Percentiles rank a stretch among this genome's conserved stretches.
These are phyloP conservation scores for Sinocyclocheilus maitianheensis DNA, from an alignment of 2,113 vertebrate species.

Conservation along the genomic window DNA sequence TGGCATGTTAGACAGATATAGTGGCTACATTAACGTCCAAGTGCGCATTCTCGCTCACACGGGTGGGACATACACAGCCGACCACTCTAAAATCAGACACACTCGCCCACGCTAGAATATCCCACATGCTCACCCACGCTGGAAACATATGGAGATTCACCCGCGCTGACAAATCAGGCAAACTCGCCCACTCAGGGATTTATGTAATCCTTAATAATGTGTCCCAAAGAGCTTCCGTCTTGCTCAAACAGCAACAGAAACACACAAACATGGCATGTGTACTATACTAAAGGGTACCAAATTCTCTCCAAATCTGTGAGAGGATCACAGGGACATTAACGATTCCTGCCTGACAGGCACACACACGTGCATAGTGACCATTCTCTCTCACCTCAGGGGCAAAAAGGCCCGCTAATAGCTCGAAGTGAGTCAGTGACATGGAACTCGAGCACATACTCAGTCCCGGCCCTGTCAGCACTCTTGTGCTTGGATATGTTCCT, in stretches of 20 bases:
- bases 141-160: not conserved
- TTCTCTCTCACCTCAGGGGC: not conserved
- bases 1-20: constrained; percentile 25
- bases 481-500: constrained; percentile 2
- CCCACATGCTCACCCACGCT: not conserved
- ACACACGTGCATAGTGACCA: constrained; percentile 29
- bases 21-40: not conserved
- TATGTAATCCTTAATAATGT: constrained; percentile 6
- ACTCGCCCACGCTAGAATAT: not conserved
- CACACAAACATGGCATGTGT: not conserved
- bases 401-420: constrained; percentile 31
- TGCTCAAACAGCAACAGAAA: not conserved
- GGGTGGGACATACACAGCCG: not conserved
- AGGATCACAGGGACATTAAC: not conserved
- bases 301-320: not conserved
- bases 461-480: constrained; percentile 17
- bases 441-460: not conserved
- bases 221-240: not conserved
- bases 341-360: not conserved
- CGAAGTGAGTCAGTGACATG: constrained; percentile 40
- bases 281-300: not conserved
- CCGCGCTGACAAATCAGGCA: not conserved
- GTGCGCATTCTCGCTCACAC: not conserved
- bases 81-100: not conserved
- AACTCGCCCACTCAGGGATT: constrained; percentile 4